phyloP scores from a whole-genome alignment of 2,113 vertebrate species.

The Synodontis membranacea region DNA sequence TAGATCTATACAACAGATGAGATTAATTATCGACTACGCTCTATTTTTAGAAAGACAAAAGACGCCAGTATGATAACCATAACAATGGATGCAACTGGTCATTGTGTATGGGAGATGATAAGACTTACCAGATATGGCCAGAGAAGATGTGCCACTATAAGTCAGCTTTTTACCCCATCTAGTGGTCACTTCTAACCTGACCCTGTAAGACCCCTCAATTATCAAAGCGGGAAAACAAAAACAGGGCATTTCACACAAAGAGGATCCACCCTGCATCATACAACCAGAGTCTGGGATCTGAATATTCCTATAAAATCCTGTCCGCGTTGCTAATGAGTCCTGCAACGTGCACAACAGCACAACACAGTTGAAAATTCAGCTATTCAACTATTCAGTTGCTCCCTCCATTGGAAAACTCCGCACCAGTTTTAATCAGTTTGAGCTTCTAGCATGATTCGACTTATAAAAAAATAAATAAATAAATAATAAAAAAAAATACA shows the following conservation, averaged over 20 bases:
- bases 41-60: neutral
- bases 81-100: neutral
- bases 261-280: neutral
- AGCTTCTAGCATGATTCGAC: neutral
- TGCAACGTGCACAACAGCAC: neutral
- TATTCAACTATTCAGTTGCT: too few species aligned
- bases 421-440: neutral
- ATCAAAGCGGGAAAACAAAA: neutral
- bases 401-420: neutral
- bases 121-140: neutral
- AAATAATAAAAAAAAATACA: neutral
- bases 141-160: neutral
- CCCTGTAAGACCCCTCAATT: constrained; percentile 28
- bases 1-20: neutral
- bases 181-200: constrained; percentile 57
- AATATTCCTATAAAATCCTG: neutral
- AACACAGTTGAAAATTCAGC: neutral
- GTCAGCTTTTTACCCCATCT: constrained; percentile 61
- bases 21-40: neutral
- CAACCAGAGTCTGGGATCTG: neutral
- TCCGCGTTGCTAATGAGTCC: neutral
- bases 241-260: neutral
- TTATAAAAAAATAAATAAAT: neutral
- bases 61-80: neutral
- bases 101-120: neutral